Base-by-base conservation (phyloP, 2,888 invertebrate species). In the Agonum fuliginosum region DNA sequence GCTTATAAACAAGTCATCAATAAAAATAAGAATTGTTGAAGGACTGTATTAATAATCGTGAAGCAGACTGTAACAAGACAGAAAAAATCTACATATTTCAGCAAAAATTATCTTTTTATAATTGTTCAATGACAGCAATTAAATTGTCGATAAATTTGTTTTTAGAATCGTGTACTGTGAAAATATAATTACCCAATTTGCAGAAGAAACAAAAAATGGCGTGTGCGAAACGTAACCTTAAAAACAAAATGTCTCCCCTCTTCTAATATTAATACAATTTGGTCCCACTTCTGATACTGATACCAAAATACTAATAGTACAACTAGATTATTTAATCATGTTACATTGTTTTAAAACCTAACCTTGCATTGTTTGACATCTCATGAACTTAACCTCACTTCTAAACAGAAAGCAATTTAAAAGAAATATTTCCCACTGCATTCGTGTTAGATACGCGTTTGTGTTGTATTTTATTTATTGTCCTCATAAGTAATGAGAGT, bases 1-100 rank as follows among this genome's bases (percentile, higher is more conserved):
- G 54, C n/a, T 54, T n/a, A 12, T 54, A 54, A 54, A 54, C 54
- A 54, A 54, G n/a, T 6, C 8, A n/a, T 54, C 24, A 54, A 54
- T 54, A 54, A 54, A 54, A 54, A 54, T 54, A 54, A 54, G 24
- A 54, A 54, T n/a, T 51, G 20, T 19, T 54, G 54, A 54, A 54
- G 54, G 54, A 54, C 54, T 54, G 12, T 54, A 24, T 54, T 54
- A 54, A 54, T 24, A 54, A 54, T 54, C 24, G 22, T 54, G 48
- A 48, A 48, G 54, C 24, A 24, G 54, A 54, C n/a, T 54, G 54
- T 24, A 54, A 24, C 54, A 12, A 54, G 6, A 0, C 8, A 24
- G n/a, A 54, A 54, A 54, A 54, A 22, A 20, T 48, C 3, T n/a
- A 37, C 48, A 20, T 8, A 48, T 48, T 48, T 20, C 20, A 22